Evolutionary conservation across 2,888 invertebrate species (phyloP), one percentile per base, ranked within the genome.

Genomic region (Nycteola revayana): DNA sequence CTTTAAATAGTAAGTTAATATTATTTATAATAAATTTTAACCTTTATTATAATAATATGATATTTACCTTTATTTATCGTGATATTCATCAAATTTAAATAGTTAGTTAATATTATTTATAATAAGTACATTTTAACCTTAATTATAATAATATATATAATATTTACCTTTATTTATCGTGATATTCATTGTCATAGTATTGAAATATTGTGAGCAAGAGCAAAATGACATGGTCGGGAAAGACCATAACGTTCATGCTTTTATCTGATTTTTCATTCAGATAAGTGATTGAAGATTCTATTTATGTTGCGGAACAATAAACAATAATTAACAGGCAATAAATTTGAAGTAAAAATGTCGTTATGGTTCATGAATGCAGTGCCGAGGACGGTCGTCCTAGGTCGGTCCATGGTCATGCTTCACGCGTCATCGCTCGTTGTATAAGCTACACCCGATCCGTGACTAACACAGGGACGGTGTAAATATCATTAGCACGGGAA

Each of bases 381-480:
- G 67, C 52, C 77, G 76, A 77, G 79, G 79, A 75, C 77, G 66
- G 46, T 49, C 59, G 69, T 57, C 78, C 75, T 81, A 81, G 82
- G 80, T 77, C 77, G 63, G 54, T 61, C 62, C 84, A 84, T 74
- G 85, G 86, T 63, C 82, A 65, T 36, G 49, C 66, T 69, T 81
- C 76, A 82, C 77, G 83, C 82, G 71, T 79, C 82, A 84, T 79
- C 70, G 75, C 66, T 28, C 53, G 43, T 65, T 60, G 57, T 64
- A 56, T 63, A 56, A 56, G 42, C 41, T 58, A 37, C 42, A 55
- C 41, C 48, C 45, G 44, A 59, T 53, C 60, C 51, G 53, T 54
- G 62, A 49, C 55, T 51, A 30, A 41, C 43, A 52, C 39, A 52
- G 45, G 43, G 53, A 9, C 31, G 30, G 14, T 44, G 33, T 22